Evolutionary conservation across 1,140 invertebrate species (phyloP), one percentile per base, ranked within the genome.

Genomic region (Brachionus rubens): DNA sequence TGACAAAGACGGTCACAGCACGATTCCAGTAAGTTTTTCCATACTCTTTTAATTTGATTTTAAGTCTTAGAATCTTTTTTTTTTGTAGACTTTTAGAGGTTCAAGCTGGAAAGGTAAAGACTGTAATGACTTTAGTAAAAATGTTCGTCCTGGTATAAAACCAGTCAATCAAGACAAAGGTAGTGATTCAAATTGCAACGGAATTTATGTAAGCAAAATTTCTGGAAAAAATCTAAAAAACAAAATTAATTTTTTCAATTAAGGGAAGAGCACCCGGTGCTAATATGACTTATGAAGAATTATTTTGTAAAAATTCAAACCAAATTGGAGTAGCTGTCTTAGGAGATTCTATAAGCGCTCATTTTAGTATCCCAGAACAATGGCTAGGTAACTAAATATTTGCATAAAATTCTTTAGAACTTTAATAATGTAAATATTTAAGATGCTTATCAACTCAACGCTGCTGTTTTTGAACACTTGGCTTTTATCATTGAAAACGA

Each of bases 291-390:
- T 87, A 84, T 79, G 87, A 87, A 79, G 81, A 83, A 14, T 76
- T 80, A 43, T 80, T 87, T 3, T 87, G 87, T 77, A 78, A 72
- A 1, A 78, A 80, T 5, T 81, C 80, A 10, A 76, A 81, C 5
- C 79, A 80, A 6, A 75, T 81, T 48, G 87, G 87, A 16, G 70
- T 87, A 0, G 82, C 85, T n/a, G 83, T 85, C n/a, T 78, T 87
- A 24, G 87, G 87, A 2, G 87, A 87, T 78, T 87, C 87, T 1
- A 81, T 87, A 0, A 83, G 84, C 16, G 86, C 86, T n/a, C 86
- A 87, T 79, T 87, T 87, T 75, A 86, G 87, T 70, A 79, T 86
- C 16, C 86, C 87, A 5, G 80, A 83, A 75, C 78, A 84, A 43
- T 87, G 86, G 86, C 79, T 87, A 16, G 86, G 68, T 80, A n/a